A percentile compares a stretch with the other conserved stretches of the same genome.
phyloP scores from a whole-genome alignment of 1,140 invertebrate genomes.

The Delia radicum region DNA sequence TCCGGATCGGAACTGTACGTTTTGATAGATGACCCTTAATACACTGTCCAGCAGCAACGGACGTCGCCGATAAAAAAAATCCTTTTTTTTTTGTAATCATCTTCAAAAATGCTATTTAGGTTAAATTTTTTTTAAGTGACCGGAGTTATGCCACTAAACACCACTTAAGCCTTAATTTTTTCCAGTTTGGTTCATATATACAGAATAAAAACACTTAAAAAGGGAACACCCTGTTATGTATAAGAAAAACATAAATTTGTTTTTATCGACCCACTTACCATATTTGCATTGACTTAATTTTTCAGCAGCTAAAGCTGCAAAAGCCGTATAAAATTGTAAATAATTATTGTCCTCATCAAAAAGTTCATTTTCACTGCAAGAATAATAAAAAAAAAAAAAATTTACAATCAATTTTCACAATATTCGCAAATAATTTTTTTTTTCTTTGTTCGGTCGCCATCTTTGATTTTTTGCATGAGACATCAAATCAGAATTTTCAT shows the following conservation, averaged over 20 bases:
- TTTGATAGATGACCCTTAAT: too few relatives aligned
- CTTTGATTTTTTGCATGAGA: slow-evolving; percentile 24
- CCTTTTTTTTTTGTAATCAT: too few relatives aligned
- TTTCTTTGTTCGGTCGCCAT: slow-evolving; percentile 42
- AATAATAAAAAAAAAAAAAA: slow-evolving; percentile 46
- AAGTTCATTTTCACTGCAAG: slow-evolving; percentile 73
- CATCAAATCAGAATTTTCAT: slow-evolving; percentile 35
- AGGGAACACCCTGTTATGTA: not conserved
- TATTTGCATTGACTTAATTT: slow-evolving; percentile 70
- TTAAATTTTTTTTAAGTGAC: too few relatives aligned
- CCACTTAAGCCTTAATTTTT: too few relatives aligned
- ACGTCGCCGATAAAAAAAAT: too few relatives aligned
- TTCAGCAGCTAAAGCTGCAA: slow-evolving; percentile 73
- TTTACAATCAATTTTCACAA: slow-evolving; percentile 27
- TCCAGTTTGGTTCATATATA: not conserved
- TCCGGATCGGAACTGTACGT: too few relatives aligned
- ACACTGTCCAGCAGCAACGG: too few relatives aligned
- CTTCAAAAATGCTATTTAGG: too few relatives aligned
- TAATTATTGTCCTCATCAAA: slow-evolving; percentile 72
- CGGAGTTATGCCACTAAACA: too few relatives aligned
- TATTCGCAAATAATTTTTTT: slow-evolving; percentile 18
- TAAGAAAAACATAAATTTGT: not conserved
- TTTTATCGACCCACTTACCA: slow-evolving; percentile 61
- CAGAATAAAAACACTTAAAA: too few relatives aligned
- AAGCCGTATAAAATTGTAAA: slow-evolving; percentile 75